Percentiles rank a stretch among this genome's conserved stretches.
Evolutionary conservation across 2,113 vertebrate species (phyloP).

Genomic region (Silurus meridionalis): DNA sequence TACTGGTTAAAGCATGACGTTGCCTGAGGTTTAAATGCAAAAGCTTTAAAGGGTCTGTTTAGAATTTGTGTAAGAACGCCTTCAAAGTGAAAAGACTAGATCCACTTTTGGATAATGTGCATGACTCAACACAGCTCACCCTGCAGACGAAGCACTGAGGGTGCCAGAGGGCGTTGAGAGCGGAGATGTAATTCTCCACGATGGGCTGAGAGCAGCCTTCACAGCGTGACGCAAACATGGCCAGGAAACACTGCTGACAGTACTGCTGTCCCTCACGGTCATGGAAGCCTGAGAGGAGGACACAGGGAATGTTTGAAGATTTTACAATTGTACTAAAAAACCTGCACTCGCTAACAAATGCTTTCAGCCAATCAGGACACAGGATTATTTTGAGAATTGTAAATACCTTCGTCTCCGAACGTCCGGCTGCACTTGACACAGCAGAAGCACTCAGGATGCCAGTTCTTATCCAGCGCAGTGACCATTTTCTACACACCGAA

Average conservation of each 20-base stretch:
- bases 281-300: constrained; percentile 78
- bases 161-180: constrained; percentile 87
- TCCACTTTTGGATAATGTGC: neutral
- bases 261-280: constrained; percentile 89
- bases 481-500: constrained; percentile 84
- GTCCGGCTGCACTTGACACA: constrained; percentile 84
- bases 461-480: constrained; percentile 86
- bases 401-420: constrained; percentile 88
- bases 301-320: neutral
- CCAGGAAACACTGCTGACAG: constrained; percentile 87
- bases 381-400: neutral
- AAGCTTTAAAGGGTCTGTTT: too few species aligned
- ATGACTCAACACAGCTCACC: constrained; percentile 65
- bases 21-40: neutral
- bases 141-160: constrained; percentile 84
- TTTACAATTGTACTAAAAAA: neutral
- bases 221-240: constrained; percentile 85
- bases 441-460: constrained; percentile 93
- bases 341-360: neutral
- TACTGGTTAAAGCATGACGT: neutral
- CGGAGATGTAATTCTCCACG: constrained; percentile 92
- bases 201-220: constrained; percentile 86
- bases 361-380: neutral
- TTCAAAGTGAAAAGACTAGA: neutral
- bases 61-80: neutral